Evolutionary conservation across 2,113 vertebrate species (phyloP).

Genomic region (Megalops atlanticus): DNA sequence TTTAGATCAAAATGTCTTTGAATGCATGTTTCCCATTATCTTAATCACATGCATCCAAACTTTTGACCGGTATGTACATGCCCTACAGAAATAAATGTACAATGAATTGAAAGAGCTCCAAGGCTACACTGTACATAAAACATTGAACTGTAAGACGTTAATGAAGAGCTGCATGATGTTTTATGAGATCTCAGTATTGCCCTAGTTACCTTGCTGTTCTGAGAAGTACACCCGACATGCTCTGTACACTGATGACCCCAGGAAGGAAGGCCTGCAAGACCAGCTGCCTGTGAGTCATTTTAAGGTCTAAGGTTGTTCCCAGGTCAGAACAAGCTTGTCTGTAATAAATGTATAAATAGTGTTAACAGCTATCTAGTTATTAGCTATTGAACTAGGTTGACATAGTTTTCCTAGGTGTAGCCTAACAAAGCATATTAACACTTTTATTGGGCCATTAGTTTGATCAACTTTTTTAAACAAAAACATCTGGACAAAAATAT

Average conservation of each 20-base stretch:
- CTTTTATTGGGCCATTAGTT: background rate
- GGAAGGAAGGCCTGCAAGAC: background rate
- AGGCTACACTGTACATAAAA: no score
- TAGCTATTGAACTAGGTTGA: background rate
- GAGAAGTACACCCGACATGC: background rate
- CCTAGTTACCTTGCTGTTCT: background rate
- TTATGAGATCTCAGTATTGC: background rate
- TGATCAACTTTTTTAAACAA: no score
- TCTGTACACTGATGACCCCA: background rate
- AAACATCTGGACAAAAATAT: no score
- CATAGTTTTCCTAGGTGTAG: background rate
- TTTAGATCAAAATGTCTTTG: no score
- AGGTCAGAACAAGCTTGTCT: background rate
- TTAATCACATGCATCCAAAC: no score
- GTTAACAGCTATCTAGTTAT: conserved; percentile 13
- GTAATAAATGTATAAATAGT: background rate
- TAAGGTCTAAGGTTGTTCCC: background rate
- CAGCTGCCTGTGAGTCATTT: background rate
- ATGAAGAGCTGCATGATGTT: no score
- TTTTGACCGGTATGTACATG: no score
- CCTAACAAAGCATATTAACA: background rate
- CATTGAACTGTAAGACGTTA: no score
- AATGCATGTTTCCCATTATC: no score
- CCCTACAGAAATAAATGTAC: no score
- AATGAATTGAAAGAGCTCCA: no score